A percentile compares a stretch with the other conserved stretches of the same genome.
Evolutionary conservation across 2,113 vertebrate species (phyloP).

Genomic region (Ivindomyrus marchei): DNA sequence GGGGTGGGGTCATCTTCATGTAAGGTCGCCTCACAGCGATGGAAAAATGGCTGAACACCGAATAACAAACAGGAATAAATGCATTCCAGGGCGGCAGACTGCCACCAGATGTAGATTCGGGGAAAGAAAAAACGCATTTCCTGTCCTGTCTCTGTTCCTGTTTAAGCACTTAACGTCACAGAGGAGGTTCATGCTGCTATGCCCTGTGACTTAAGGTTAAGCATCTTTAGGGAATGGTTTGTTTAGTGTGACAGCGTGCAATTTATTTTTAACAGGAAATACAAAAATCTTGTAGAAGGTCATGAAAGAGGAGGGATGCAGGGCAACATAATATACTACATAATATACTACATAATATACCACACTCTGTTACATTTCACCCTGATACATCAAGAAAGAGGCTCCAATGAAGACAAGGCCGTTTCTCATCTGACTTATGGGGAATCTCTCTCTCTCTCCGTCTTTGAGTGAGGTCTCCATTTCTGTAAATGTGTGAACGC

Average conservation of each 20-base stretch:
- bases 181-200: neutral
- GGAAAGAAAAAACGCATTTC: neutral
- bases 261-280: neutral
- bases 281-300: neutral
- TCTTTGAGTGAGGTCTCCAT: constrained; percentile 1
- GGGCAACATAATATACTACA: no score
- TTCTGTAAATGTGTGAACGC: constrained; percentile 12
- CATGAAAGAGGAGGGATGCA: neutral
- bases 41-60: neutral
- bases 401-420: constrained; percentile 36
- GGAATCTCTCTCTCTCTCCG: neutral
- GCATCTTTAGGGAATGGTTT: neutral
- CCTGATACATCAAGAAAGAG: neutral
- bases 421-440: constrained; percentile 25
- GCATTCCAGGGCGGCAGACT: neutral
- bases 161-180: neutral
- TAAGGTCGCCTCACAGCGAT: neutral
- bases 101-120: neutral
- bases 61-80: neutral
- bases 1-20: neutral
- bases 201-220: neutral
- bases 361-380: neutral
- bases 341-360: no score
- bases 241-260: neutral
- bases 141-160: neutral